Conservation (phyloP, 1,140 invertebrate species). For the Leptinotarsa lineolata region DNA sequence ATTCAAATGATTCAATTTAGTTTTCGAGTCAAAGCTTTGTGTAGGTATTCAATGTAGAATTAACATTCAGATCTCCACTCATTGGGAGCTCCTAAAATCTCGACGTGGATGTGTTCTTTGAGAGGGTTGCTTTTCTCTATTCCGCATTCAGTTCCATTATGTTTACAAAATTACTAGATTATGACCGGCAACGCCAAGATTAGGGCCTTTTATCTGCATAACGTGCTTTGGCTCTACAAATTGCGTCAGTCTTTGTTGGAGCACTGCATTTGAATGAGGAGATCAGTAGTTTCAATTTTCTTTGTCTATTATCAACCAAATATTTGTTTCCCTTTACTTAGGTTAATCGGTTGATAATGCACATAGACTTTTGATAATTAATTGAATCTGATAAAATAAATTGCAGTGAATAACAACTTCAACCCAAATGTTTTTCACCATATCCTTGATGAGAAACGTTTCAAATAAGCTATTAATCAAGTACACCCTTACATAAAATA, state of each 20-base stretch:
- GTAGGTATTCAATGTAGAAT: background rate
- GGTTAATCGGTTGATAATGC: too few relatives aligned
- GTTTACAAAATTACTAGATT: slow-evolving; percentile 25
- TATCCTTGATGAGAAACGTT: too few relatives aligned
- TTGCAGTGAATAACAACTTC: too few relatives aligned
- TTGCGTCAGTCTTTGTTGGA: background rate
- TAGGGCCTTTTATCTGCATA: slow-evolving; percentile 18
- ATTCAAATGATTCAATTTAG: background rate
- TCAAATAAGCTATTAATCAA: too few relatives aligned
- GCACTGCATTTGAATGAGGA: background rate
- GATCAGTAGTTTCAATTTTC: too few relatives aligned
- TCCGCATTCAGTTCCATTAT: slow-evolving; percentile 9
- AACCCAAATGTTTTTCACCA: too few relatives aligned
- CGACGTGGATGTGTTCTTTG: slow-evolving; percentile 2
- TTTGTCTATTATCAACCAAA: too few relatives aligned
- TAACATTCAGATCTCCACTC: background rate
- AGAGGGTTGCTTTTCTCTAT: background rate
- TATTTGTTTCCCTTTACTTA: too few relatives aligned
- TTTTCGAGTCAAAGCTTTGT: background rate
- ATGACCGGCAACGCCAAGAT: slow-evolving; percentile 20
- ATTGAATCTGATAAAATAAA: too few relatives aligned
- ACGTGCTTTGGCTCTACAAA: slow-evolving; percentile 1
- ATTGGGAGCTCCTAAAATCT: background rate
- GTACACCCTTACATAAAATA: too few relatives aligned
- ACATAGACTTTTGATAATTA: too few relatives aligned